phyloP scores from a whole-genome alignment of 2,797 vertebrate genomes.

The Fratercula arctica region DNA sequence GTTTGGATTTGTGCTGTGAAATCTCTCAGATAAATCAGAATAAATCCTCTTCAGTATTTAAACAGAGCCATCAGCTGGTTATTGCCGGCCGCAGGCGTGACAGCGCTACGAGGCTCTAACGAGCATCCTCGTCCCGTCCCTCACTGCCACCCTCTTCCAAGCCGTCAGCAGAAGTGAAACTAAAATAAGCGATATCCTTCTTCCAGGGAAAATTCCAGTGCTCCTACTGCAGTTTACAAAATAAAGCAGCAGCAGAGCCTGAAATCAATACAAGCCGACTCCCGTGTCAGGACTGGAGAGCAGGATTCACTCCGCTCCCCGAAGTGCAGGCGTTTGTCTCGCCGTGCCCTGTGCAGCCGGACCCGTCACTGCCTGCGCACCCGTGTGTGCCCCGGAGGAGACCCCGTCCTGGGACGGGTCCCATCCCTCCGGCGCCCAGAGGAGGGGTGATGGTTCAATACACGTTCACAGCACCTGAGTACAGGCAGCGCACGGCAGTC shows the following conservation, averaged over 20 bases:
- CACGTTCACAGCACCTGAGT: background rate
- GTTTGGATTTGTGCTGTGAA: background rate
- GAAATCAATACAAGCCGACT: background rate
- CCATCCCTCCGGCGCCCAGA: rapidly evolving
- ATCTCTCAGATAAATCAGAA: background rate
- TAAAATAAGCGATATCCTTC: background rate
- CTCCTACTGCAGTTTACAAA: background rate
- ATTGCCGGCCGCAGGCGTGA: background rate
- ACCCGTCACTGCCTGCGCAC: rapidly evolving
- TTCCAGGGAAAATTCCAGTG: background rate
- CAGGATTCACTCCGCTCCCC: background rate
- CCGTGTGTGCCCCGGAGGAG: too few relatives aligned
- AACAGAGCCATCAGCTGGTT: background rate
- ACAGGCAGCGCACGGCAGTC: rapidly evolving
- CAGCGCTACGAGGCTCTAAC: rapidly evolving
- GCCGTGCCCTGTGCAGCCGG: rapidly evolving
- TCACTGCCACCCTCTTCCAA: background rate
- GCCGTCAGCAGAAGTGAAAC: background rate
- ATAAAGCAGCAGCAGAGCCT: background rate
- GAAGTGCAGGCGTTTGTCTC: rapidly evolving
- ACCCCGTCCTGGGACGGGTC: background rate
- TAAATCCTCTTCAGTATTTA: background rate
- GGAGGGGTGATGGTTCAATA: rapidly evolving
- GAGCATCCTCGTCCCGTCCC: background rate
- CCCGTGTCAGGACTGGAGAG: rapidly evolving